Conservation (phyloP, 2,113 vertebrate species). For the Charina bottae region DNA sequence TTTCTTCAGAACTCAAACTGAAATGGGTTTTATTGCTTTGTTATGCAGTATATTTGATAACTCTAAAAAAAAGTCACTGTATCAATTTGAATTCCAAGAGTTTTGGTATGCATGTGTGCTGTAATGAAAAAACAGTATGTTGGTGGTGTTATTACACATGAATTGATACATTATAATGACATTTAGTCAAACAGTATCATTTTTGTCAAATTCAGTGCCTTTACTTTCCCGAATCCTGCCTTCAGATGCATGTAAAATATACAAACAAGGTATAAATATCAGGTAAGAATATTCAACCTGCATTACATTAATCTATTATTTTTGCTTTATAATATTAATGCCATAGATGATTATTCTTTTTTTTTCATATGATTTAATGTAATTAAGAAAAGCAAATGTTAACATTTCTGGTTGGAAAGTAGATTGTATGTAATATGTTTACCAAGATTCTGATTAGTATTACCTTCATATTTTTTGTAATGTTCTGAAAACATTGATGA, state of each 20-base stretch:
- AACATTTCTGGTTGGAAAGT: not conserved
- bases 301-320: fast-evolving
- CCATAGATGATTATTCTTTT: not conserved
- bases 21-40: not conserved
- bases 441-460: not conserved
- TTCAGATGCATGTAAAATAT: conserved; percentile 99
- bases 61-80: not conserved
- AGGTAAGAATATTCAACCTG: conserved; percentile 76
- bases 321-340: not conserved
- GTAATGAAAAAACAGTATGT: not conserved
- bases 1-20: not conserved
- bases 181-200: conserved; percentile 11
- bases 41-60: not conserved
- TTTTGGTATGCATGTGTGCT: not conserved
- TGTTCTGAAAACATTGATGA: not conserved
- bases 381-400: not conserved
- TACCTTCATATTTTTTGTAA: not conserved
- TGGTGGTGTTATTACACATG: not conserved
- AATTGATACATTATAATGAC: not conserved
- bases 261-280: conserved; percentile 99
- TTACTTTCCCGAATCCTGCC: conserved; percentile 99
- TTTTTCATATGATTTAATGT: not conserved
- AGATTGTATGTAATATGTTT: not conserved
- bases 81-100: not conserved
- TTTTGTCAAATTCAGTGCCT: conserved; percentile 84